A percentile compares a stretch with the other conserved stretches of the same genome.
These are phyloP conservation scores for Heliconius sara DNA, from an alignment of 2,888 invertebrate genomes.

Conservation along the genomic window DNA sequence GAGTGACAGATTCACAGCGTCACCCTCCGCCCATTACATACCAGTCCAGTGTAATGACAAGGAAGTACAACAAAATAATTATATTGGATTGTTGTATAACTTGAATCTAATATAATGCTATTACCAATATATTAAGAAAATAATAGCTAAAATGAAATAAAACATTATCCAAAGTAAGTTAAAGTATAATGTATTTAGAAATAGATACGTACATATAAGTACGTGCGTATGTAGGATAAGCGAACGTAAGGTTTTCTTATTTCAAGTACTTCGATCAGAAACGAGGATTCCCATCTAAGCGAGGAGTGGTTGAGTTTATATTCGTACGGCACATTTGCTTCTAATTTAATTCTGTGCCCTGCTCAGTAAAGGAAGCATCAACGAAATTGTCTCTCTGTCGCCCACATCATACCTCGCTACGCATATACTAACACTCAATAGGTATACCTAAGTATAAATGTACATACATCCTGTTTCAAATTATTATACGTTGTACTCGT, in stretches of 20 bases:
- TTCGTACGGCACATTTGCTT: conserved; percentile 80
- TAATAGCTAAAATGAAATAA: too few relatives aligned
- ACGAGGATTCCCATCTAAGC: conserved; percentile 45
- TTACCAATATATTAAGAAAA: neutral
- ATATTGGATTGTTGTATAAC: neutral
- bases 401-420: conserved; percentile 11
- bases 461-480: neutral
- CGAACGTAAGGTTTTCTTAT: conserved; percentile 31
- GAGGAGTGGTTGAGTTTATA: conserved; percentile 52
- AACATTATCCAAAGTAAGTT: too few relatives aligned
- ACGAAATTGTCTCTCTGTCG: conserved; percentile 40
- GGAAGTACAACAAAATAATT: conserved; percentile 15
- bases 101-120: neutral
- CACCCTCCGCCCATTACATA: conserved; percentile 40
- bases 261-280: conserved; percentile 38
- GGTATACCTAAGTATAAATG: neutral
- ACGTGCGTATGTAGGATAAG: conserved; percentile 4
- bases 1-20: conserved; percentile 40
- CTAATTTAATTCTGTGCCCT: conserved; percentile 80
- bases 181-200: neutral
- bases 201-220: neutral
- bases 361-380: conserved; percentile 78
- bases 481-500: neutral
- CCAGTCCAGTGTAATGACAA: conserved; percentile 7
- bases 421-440: conserved; percentile 18